Base-by-base conservation (phyloP, 2,113 vertebrate genomes). In the Leiothrix lutea region DNA sequence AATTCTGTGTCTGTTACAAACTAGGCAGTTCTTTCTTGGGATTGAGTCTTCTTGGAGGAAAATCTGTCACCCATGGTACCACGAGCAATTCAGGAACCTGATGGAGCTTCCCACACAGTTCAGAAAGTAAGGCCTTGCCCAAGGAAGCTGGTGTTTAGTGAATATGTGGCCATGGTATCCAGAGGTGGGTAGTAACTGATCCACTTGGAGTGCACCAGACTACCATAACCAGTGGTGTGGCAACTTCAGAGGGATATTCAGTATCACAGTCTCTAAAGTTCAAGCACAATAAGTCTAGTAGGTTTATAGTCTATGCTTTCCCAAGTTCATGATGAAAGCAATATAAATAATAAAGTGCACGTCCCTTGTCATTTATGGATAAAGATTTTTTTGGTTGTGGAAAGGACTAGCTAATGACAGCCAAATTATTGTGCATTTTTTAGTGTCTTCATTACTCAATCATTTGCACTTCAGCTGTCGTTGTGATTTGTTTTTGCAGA, bases 401-500 rank as follows among this genome's bases (percentile, higher is more conserved):
- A 74, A 88, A 64, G 17, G 31, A 31, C 17, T 71, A 8, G 35
- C 23, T 84, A 81, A 86, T 67, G 36, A 72, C 82, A 50, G 4
- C 25, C n/a, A 81, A 74, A 79, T 60, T 72, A 84, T 26, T 86
- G 20, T 71, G 56, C 16, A 12, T 5, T 85, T 86, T 86, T 86
- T 40, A 64, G n/a, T 64, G 23, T 60, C 53, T 89, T 81, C 18
- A 8, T 95, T 91, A 75, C 72, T 81, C 83, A 95, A n/a, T 57
- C 31, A 48, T 74, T 84, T 81, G 44, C 60, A 87, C 31, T 92
- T 36, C 70, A 87, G 20, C 28, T 89, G 56, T 51, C 65, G 56
- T 92, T 92, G 61, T 94, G 91, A 95, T 36, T 86, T 80, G 40
- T 54, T 89, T 87, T 86, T 79, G 40, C 72, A 79, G 45, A n/a